Evolutionary conservation across 2,113 vertebrate species (phyloP), one percentile per base, ranked within the genome.

Genomic region (Ia io): DNA sequence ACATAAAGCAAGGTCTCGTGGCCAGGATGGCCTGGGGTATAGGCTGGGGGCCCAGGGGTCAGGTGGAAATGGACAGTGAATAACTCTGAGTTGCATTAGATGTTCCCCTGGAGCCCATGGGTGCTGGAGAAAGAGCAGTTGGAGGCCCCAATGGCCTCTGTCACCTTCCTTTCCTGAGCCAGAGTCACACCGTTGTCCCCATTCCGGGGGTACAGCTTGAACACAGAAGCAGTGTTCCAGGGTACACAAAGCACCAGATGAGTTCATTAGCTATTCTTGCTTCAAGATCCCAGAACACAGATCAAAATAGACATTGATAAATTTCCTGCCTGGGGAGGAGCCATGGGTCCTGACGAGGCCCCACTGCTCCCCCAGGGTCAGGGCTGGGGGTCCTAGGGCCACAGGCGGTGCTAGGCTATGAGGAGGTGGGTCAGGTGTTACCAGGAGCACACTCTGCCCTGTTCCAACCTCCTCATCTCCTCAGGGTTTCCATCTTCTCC

Each of bases 151-250:
- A 0, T 6, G 30, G 7, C 18, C 5, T 17, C 0, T 0, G 0
- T 40, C 40, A 20, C 5, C 35, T 49, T 51, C 13, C 7, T 13
- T 42, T n/a, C 59, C 18, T 5, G 2, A 35, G 49, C 65, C 42
- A n/a, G 67, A 42, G 63, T 42, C 10, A 2, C 16, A n/a, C 47
- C 13, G 4, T n/a, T 8, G 10, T 18, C 17, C 74, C 61, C 1
- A 3, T 37, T 10, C 20, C 7, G 0, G 17, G 12, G 65, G 8
- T 10, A 6, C 35, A 74, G 20, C 1, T 0, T 0, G 22, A 32
- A 44, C 35, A 25, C 53, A n/a, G 53, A 44, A n/a, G 49, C 25
- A 7, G 67, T 6, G 8, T 44, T 63, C 35, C 18, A 30, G 56
- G 56, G 14, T 6, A 1, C 1, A 7, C 12, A 7, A 0, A 0